A percentile compares a stretch with the other conserved stretches of the same genome.
Evolutionary conservation across 2,113 vertebrate genomes (phyloP).

Genomic region (Callorhinus ursinus): DNA sequence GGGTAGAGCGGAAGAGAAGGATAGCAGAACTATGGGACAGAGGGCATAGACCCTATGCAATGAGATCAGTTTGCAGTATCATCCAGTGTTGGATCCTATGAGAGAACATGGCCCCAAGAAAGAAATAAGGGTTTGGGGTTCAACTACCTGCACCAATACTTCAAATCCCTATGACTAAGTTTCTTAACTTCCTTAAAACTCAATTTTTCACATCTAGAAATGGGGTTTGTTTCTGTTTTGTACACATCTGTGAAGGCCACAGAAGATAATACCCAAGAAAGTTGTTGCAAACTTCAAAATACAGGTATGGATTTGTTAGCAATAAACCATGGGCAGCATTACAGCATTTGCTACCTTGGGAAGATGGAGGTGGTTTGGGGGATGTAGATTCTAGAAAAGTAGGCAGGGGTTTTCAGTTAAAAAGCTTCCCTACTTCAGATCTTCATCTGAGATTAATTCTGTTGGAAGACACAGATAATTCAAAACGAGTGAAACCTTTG

Average conservation of each 20-base stretch:
- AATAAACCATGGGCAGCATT: not conserved
- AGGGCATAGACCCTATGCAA: fast-evolving
- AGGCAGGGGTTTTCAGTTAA: not conserved
- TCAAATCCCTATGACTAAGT: not conserved
- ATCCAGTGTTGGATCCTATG: not conserved
- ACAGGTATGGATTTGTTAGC: not conserved
- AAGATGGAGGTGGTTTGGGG: not conserved
- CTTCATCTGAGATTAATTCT: not conserved
- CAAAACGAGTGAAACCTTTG: not conserved
- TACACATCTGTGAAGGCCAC: not conserved
- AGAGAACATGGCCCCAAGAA: not conserved
- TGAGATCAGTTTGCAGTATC: not conserved
- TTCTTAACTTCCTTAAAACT: not conserved
- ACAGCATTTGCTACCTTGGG: not conserved
- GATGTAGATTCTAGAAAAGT: not conserved
- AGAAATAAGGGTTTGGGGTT: not conserved
- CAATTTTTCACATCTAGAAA: not conserved
- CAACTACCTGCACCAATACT: not conserved
- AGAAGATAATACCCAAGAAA: not conserved
- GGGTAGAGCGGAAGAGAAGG: not conserved
- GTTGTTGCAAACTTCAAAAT: not conserved
- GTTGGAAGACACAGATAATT: not conserved
- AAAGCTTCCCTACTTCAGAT: not conserved
- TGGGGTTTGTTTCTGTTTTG: not conserved
- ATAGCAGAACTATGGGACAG: not conserved